Conservation (phyloP, 2,888 invertebrate genomes). For the Ptychoptera albimana region DNA sequence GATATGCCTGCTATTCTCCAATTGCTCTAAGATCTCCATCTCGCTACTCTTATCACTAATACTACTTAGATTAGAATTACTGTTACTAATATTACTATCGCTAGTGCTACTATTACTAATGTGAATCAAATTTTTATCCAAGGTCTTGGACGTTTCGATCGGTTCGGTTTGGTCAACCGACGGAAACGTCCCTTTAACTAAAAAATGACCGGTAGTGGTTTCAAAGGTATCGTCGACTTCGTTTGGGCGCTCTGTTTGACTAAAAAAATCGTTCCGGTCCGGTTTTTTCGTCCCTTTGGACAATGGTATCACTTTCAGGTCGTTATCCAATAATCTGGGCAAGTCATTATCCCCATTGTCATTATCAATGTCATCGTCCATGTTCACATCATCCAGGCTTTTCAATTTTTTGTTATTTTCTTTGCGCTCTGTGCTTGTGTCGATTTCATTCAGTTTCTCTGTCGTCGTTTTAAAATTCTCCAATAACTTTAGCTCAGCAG, state of each 20-base stretch:
- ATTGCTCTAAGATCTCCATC: no score
- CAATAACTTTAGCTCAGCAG: no score
- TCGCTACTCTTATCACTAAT: no score
- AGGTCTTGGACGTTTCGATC: conserved; percentile 12
- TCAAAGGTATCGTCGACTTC: conserved; percentile 4
- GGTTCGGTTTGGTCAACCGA: conserved; percentile 10
- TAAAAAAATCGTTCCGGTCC: not conserved
- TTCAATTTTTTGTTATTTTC: conserved; percentile 4
- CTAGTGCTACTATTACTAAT: no score
- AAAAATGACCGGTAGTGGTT: conserved; percentile 14
- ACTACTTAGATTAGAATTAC: no score
- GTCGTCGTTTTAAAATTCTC: not conserved
- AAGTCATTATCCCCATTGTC: conserved; percentile 1
- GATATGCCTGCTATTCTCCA: not conserved
- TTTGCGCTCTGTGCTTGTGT: not conserved
- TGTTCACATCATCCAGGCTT: not conserved
- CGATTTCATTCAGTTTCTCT: conserved; percentile 7
- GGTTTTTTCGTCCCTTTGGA: conserved; percentile 4
- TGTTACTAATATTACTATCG: no score
- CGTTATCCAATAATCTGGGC: conserved; percentile 8
- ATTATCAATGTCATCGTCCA: not conserved
- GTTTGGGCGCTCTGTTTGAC: not conserved
- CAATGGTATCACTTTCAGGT: conserved; percentile 12
- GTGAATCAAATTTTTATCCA: conserved; percentile 5
- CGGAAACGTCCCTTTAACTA: conserved; percentile 14